phyloP scores from a whole-genome alignment of 92 coral and sea anemone genomes.

The Nematostella vectensis region DNA sequence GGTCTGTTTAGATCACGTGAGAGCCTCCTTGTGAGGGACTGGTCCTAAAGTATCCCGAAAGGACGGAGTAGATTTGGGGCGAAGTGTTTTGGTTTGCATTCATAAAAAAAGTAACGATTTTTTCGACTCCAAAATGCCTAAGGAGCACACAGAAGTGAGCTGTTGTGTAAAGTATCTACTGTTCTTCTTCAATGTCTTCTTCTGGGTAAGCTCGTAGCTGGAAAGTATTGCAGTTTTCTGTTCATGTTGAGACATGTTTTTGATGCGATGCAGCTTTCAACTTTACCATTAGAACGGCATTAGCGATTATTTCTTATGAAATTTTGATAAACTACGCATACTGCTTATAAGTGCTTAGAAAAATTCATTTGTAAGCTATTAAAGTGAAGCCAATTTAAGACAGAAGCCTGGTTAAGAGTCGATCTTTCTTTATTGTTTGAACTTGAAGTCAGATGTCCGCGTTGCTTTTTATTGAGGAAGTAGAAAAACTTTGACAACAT shows the following conservation, averaged over 20 bases:
- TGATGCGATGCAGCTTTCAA: not conserved
- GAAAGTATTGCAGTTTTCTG: not conserved
- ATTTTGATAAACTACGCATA: no score
- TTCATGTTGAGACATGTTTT: not conserved
- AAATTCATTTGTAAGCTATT: no score
- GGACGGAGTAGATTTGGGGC: not conserved
- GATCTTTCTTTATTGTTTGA: no score
- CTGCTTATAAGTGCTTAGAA: no score
- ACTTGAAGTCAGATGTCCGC: no score
- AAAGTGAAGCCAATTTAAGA: no score
- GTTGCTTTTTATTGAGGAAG: no score
- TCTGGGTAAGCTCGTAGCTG: slow-evolving; percentile 79
- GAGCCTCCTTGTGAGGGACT: no score
- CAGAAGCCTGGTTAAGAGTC: no score
- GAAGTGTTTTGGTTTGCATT: not conserved
- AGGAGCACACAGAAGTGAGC: slow-evolving; percentile 90
- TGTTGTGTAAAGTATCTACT: slow-evolving; percentile 84
- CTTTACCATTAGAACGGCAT: no score
- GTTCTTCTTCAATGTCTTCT: slow-evolving; percentile 96
- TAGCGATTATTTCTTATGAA: no score
- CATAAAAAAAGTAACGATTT: not conserved
- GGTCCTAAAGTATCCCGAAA: not conserved
- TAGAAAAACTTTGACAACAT: no score
- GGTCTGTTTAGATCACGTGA: not conserved
- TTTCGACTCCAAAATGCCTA: slow-evolving; percentile 39